Evolutionary conservation across 2,888 invertebrate species (phyloP), one percentile per base, ranked within the genome.

Genomic region (Dimorphilus gyrociliatus): DNA sequence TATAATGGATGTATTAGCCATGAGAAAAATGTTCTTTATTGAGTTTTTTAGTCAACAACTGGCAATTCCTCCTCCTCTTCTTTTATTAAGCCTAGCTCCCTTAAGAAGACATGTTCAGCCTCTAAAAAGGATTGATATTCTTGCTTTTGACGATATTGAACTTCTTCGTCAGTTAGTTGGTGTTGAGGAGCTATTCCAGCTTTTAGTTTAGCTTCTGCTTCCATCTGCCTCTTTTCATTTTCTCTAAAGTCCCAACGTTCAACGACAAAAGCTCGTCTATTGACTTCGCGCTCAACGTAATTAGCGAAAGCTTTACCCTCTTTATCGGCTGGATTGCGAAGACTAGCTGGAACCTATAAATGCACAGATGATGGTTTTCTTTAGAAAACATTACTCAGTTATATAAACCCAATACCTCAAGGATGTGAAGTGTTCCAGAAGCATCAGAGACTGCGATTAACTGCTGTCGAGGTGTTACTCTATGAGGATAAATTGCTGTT

Each of bases 201-300:
- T 37, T 55, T 58, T 25, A 43, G 42, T 34, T 60, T 59, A 4
- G 40, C 37, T 33, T 59, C 60, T 12, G 42, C 30, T 33, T 61
- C 60, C 16, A 55, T 24, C 33, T 61, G 55, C 35, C 55, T 42
- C 38, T 60, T 62, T 37, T 63, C 61, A 12, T 46, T 42, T 35
- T 63, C 63, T 24, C 62, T 40, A 43, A 58, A 53, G 33, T 60
- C 52, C 61, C 60, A 63, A 23, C 63, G 44, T 23, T 46, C 41
- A 29, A 52, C 49, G n/a, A 63, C 60, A 46, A 59, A 63, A 1
- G 41, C 42, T 26, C 59, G 44, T 25, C 62, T 42, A 33, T 57
- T 55, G 17, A 59, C 55, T 38, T 63, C 63, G n/a, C 60, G 42
- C 27, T 56, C 56, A 34, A 63, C 44, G 44, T 63, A 63, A 38